Base-by-base conservation (phyloP, 1,140 invertebrate species). In the Propsilocerus akamusi region DNA sequence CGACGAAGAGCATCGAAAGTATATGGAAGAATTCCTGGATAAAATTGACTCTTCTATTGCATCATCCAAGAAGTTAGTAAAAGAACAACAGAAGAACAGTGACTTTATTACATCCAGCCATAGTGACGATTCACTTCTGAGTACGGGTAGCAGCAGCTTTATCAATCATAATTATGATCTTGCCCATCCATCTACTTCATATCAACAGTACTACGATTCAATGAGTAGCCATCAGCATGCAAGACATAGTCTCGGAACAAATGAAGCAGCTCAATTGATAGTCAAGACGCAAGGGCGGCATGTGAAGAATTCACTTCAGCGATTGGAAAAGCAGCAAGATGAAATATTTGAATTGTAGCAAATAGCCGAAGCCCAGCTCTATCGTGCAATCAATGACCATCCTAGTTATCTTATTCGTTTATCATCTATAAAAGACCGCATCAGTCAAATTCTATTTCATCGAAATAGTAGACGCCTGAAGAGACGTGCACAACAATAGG, bases 331-430 rank as follows among this genome's bases (percentile, higher is more conserved):
- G 58, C 76, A 83, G 58, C 85, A 89, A 64, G 86, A 90, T 58
- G 86, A 90, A 63, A 76, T 89, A 63, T 91, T 89, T 64, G 83
- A 91, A 67, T 83, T 90, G 78, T 90, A 87, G 82, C 80, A 73
- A 57, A 61, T 60, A 61, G 64, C 30, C 12, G 34, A 41, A 41
- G 34, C n/a, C 6, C 34, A 41, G 17, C 34, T 41, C 22, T 41
- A 41, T 41, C 34, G 34, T 17, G 14, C 34, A 8, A 41, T 41
- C 14, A 17, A 41, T 20, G 34, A 41, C 11, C n/a, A n/a, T n/a
- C 34, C 14, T 8, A 41, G 34, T 20, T 41, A 41, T 20, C 17
- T 41, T 14, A 20, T 17, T 8, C 14, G 34, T 17, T 41, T 41
- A 20, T 41, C 34, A 20, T 20, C 34, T n/a, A 17, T 41, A 41